Percentiles rank a stretch among this genome's conserved stretches.
These are phyloP conservation scores for Dryadula phaetusa DNA, from an alignment of 2,888 invertebrate genomes.

Conservation along the genomic window DNA sequence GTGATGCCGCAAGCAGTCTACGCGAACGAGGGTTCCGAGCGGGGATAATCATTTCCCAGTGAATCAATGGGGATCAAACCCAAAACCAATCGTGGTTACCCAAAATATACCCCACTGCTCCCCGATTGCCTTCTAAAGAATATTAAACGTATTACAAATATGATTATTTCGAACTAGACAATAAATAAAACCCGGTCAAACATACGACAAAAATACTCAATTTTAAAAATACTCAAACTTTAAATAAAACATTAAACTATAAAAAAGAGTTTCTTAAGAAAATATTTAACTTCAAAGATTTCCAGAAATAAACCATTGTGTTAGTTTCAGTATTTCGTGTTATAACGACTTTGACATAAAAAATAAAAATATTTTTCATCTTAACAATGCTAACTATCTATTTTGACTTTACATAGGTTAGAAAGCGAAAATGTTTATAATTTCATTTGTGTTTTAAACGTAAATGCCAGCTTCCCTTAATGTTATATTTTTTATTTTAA, in stretches of 20 bases:
- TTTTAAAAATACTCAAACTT: background rate
- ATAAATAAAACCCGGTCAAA: background rate
- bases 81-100: no score
- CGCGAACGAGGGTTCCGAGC: no score
- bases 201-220: background rate
- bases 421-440: constrained; percentile 9
- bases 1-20: no score
- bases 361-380: background rate
- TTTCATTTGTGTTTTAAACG: background rate
- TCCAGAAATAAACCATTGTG: constrained; percentile 12
- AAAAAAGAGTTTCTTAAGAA: constrained; percentile 5
- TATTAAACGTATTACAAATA: no score
- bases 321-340: constrained; percentile 3
- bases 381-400: background rate
- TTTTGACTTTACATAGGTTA: constrained; percentile 3
- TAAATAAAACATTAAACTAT: constrained; percentile 2
- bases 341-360: constrained; percentile 4
- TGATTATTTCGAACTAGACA: background rate
- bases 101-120: no score
- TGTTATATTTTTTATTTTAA: background rate
- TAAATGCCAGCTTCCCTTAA: background rate
- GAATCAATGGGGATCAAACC: no score
- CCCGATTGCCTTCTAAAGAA: no score
- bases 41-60: no score
- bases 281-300: constrained; percentile 1